Evolutionary conservation across 1,140 invertebrate species (phyloP).

Genomic region (Pseudachorutes palmiensis): DNA sequence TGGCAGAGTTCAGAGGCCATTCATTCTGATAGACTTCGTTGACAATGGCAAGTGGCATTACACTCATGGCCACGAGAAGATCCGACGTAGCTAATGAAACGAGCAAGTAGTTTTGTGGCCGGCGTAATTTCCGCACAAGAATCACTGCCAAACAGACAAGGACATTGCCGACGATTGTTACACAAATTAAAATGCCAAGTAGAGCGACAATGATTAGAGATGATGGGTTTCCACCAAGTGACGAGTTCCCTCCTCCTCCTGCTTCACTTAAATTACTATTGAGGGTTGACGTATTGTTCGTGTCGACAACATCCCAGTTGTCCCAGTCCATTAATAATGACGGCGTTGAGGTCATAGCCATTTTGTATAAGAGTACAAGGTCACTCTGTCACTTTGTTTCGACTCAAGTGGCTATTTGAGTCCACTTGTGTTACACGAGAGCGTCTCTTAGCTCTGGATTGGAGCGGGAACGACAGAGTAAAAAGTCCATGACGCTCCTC

Average conservation of each 20-base stretch:
- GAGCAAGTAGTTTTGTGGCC: conserved; percentile 64
- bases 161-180: conserved; percentile 70
- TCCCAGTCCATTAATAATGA: no score
- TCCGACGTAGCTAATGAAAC: conserved; percentile 74
- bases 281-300: no score
- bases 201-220: conserved; percentile 55
- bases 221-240: background rate
- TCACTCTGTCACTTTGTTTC: no score
- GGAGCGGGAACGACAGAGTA: no score
- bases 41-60: conserved; percentile 58
- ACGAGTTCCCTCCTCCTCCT: background rate
- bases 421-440: no score
- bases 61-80: conserved; percentile 49
- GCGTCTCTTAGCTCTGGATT: no score
- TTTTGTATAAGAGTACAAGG: no score
- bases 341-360: no score
- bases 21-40: conserved; percentile 27
- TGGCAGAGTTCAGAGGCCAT: conserved; percentile 32
- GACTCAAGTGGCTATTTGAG: no score
- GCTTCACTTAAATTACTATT: no score
- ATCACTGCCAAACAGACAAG: conserved; percentile 73
- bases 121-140: conserved; percentile 66
- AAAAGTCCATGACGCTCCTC: no score
- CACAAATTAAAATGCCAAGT: conserved; percentile 64
- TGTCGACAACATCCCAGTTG: no score